phyloP scores from a whole-genome alignment of 2,113 vertebrate species.

The Sylvilagus bachmani region DNA sequence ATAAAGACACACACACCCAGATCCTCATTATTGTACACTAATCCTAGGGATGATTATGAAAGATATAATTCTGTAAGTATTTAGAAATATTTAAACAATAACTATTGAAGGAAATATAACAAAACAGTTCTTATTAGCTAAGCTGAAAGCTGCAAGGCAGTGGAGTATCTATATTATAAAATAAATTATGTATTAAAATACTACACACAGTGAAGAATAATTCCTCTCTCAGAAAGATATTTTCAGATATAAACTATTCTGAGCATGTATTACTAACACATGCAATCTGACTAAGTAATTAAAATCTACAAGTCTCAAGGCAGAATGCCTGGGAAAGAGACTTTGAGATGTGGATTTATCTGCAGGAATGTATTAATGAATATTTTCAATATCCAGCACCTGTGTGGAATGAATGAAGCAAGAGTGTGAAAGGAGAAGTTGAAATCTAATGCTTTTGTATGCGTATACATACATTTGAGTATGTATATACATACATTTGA shows the following conservation, averaged over 20 bases:
- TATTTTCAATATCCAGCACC: neutral
- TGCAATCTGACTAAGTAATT: neutral
- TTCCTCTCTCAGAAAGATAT: neutral
- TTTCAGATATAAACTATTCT: neutral
- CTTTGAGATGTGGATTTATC: neutral
- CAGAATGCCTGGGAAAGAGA: neutral
- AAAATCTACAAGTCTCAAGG: neutral
- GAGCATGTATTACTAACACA: neutral
- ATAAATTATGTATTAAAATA: neutral
- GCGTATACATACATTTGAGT: neutral
- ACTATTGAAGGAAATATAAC: neutral
- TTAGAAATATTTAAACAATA: neutral
- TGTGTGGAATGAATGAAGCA: neutral
- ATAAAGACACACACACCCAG: neutral
- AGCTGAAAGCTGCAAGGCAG: neutral
- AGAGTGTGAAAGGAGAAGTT: neutral
- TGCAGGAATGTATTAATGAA: neutral
- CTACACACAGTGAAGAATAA: neutral
- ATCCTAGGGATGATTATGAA: constrained; percentile 6
- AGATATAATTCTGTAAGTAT: neutral
- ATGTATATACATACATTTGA: neutral
- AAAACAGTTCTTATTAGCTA: neutral
- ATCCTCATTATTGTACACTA: neutral
- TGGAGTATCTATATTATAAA: neutral
- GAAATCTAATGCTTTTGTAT: neutral